Conservation (phyloP, 1,140 invertebrate species). For the Rhizoglyphus robini region DNA sequence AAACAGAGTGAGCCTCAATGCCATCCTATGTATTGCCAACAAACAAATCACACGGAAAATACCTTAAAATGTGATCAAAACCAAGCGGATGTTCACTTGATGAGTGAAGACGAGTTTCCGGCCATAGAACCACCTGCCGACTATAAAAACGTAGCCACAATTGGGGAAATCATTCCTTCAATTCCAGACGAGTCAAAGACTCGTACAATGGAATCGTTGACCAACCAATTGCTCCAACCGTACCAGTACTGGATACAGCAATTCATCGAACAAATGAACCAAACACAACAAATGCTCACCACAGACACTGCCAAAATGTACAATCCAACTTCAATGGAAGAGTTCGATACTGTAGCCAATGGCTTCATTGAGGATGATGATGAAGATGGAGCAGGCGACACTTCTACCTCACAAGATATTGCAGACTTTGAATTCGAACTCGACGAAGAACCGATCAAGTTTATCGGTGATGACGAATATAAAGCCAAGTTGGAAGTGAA, state of each 20-base stretch:
- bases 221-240: background rate
- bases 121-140: constrained; percentile 2
- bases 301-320: background rate
- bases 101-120: constrained; percentile 5
- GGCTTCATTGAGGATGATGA: background rate
- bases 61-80: background rate
- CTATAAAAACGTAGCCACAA: background rate
- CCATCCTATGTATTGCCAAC: background rate
- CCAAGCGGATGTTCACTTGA: background rate
- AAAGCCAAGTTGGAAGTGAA: background rate
- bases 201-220: background rate
- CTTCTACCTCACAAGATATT: constrained; percentile 27
- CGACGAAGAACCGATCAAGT: constrained; percentile 17
- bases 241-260: constrained; percentile 2
- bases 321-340: background rate
- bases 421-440: constrained; percentile 27
- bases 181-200: background rate
- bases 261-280: constrained; percentile 10
- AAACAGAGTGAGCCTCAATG: background rate
- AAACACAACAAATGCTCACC: background rate
- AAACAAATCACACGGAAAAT: background rate
- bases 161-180: background rate
- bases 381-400: constrained; percentile 21
- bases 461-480: constrained; percentile 6
- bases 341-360: background rate